Evolutionary conservation across 30 jellyfish, hydroid and myxozoan species (phyloP).

Genomic region (Aurelia aurita complex sp. Pacific): DNA sequence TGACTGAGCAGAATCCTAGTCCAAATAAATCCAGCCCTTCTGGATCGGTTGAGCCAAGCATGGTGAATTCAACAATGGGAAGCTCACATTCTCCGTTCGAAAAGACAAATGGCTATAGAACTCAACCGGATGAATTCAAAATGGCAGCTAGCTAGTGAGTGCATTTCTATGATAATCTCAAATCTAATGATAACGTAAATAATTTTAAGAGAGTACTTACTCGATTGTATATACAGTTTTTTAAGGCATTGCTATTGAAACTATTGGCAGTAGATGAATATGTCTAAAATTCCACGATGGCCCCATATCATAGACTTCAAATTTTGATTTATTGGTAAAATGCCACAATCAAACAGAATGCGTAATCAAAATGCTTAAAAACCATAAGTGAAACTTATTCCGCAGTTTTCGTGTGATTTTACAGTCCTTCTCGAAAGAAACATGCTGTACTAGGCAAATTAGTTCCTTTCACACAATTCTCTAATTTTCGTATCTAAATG

Average conservation of each 20-base stretch:
- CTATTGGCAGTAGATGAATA: neutral
- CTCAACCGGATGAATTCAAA: constrained; percentile 1
- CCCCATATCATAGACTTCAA: too few relatives aligned
- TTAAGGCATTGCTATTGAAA: constrained; percentile 13
- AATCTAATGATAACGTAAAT: constrained; percentile 2
- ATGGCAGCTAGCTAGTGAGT: constrained; percentile 19
- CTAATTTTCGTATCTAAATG: too few relatives aligned
- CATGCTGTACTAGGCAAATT: too few relatives aligned
- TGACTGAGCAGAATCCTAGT: constrained; percentile 1
- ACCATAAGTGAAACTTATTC: too few relatives aligned
- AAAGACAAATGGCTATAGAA: constrained; percentile 14
- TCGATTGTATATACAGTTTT: constrained; percentile 27
- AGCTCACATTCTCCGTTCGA: constrained; percentile 9
- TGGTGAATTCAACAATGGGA: neutral
- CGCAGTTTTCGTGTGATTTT: too few relatives aligned
- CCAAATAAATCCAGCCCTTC: neutral
- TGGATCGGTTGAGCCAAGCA: neutral
- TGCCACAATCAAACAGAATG: too few relatives aligned
- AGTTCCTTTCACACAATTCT: too few relatives aligned
- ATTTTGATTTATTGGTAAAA: too few relatives aligned
- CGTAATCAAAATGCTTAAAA: too few relatives aligned
- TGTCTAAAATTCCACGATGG: too few relatives aligned
- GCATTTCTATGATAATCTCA: neutral
- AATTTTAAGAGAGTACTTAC: neutral
- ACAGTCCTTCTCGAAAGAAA: too few relatives aligned